Evolutionary conservation across 2,113 vertebrate species (phyloP).

Genomic region (Vulpes vulpes): DNA sequence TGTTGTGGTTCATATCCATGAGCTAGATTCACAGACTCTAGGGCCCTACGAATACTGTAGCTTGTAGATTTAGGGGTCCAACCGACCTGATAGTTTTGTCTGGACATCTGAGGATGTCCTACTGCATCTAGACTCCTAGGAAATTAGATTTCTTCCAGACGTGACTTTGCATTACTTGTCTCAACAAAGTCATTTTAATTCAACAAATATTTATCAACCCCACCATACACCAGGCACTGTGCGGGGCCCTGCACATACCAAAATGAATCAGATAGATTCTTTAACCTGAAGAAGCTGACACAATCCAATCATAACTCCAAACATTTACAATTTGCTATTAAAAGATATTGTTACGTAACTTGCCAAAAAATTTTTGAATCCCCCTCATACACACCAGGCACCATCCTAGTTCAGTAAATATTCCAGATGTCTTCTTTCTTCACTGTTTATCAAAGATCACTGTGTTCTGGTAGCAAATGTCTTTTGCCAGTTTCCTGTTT

Average conservation of each 20-base stretch:
- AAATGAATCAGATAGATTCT: not conserved
- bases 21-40: not conserved
- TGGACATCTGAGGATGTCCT: not conserved
- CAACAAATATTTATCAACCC: not conserved
- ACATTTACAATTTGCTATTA: not conserved
- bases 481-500: not conserved
- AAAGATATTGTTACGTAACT: not conserved
- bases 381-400: not conserved
- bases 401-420: not conserved
- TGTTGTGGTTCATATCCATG: not conserved
- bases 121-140: not conserved
- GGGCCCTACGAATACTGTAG: not conserved
- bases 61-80: not conserved
- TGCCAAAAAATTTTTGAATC: not conserved
- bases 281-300: not conserved
- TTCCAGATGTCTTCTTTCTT: not conserved
- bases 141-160: not conserved
- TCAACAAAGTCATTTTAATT: constrained; percentile 2
- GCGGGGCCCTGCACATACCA: not conserved
- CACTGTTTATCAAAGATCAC: not conserved
- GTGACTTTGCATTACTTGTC: not conserved
- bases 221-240: not conserved
- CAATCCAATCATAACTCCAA: not conserved
- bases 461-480: not conserved
- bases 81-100: not conserved